phyloP scores from a whole-genome alignment of 2,888 invertebrate species.

The Heteromyza rotundicornis region DNA sequence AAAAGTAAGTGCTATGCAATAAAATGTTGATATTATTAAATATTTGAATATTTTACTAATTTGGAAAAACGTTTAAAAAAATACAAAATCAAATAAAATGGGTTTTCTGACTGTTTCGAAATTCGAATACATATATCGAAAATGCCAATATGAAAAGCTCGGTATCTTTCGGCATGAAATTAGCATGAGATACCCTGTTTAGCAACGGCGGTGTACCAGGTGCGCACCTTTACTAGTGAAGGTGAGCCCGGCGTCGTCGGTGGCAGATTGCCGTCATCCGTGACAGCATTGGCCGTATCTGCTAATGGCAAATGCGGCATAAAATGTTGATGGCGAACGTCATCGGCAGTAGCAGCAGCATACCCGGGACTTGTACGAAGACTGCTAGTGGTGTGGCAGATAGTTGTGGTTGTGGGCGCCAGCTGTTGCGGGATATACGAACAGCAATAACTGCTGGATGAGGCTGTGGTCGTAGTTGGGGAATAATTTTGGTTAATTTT shows the following conservation, averaged over 20 bases:
- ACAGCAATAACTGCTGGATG: no score
- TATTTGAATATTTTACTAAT: neutral
- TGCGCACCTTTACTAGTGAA: constrained; percentile 61
- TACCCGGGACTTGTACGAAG: constrained; percentile 9
- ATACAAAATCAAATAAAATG: neutral
- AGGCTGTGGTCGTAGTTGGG: constrained; percentile 7
- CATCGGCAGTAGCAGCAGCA: constrained; percentile 3
- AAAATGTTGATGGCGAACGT: neutral
- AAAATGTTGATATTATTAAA: neutral
- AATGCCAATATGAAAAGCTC: no score
- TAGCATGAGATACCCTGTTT: constrained; percentile 64
- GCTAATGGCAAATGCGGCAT: neutral
- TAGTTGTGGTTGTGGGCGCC: no score
- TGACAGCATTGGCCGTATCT: constrained; percentile 21
- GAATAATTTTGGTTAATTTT: constrained; percentile 31
- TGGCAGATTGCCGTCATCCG: constrained; percentile 15
- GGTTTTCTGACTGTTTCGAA: no score
- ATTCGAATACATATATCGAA: no score
- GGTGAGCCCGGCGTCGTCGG: constrained; percentile 58
- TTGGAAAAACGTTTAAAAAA: neutral
- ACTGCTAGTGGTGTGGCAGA: constrained; percentile 19
- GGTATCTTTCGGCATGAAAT: no score
- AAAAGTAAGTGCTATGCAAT: neutral
- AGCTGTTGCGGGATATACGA: neutral
- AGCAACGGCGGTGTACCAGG: constrained; percentile 63